phyloP scores from a whole-genome alignment of 1,140 invertebrate genomes.

The Araneus ventricosus region DNA sequence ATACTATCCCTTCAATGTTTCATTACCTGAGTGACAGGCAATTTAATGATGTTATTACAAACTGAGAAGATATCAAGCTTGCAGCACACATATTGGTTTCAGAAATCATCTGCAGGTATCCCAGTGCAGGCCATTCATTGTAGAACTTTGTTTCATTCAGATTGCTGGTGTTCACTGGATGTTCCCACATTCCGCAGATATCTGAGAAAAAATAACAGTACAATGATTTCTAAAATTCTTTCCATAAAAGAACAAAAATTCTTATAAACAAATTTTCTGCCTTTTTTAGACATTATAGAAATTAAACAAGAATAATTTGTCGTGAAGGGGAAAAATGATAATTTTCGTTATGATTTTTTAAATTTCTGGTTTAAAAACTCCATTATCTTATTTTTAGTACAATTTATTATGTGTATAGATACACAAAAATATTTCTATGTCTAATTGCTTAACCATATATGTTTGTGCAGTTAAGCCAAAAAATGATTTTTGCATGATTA shows the following conservation, averaged over 20 bases:
- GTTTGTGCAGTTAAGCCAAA: too few species aligned
- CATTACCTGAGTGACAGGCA: slow-evolving; percentile 49
- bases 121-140: slow-evolving; percentile 55
- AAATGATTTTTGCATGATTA: too few species aligned
- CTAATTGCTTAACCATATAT: too few species aligned
- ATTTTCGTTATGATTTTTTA: too few species aligned
- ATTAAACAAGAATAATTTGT: background rate
- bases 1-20: too few species aligned
- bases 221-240: background rate
- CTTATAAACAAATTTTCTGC: background rate
- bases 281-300: background rate
- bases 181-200: slow-evolving; percentile 52
- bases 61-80: slow-evolving; percentile 34
- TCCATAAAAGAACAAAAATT: background rate
- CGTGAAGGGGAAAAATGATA: too few species aligned
- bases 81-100: slow-evolving; percentile 58
- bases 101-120: slow-evolving; percentile 47
- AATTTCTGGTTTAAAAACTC: too few species aligned
- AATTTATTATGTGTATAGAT: too few species aligned
- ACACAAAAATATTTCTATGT: too few species aligned
- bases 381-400: too few species aligned
- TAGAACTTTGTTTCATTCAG: slow-evolving; percentile 10
- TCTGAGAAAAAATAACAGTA: slow-evolving; percentile 12
- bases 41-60: slow-evolving; percentile 58
- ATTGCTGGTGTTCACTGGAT: background rate